These are phyloP conservation scores for Margarornis squamiger DNA, from an alignment of 2,797 vertebrate species.

Conservation along the genomic window DNA sequence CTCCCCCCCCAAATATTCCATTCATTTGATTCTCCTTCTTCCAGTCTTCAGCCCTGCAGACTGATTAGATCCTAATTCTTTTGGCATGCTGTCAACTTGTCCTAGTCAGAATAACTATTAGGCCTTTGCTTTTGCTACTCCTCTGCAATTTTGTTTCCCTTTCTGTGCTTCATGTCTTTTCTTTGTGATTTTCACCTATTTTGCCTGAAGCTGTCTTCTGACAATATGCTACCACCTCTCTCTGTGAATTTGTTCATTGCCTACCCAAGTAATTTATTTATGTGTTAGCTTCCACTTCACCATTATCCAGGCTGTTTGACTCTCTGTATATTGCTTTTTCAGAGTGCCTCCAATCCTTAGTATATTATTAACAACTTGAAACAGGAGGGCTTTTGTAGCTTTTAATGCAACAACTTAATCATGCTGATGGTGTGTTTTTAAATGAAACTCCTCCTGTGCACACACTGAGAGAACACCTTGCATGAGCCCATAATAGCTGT, in stretches of 20 bases:
- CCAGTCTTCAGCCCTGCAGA: conserved; percentile 41
- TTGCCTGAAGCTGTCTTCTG: conserved; percentile 70
- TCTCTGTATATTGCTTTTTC: conserved; percentile 9
- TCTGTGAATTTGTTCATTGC: conserved; percentile 69
- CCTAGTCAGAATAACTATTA: conserved; percentile 67
- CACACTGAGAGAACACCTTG: background rate
- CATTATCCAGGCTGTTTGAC: conserved; percentile 28
- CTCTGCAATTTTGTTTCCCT: conserved; percentile 70
- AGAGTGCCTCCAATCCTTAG: conserved; percentile 8
- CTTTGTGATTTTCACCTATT: conserved; percentile 75
- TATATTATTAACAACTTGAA: conserved; percentile 52
- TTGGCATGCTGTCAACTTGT: conserved; percentile 70
- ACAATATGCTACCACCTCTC: conserved; percentile 69
- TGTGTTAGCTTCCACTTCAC: conserved; percentile 16
- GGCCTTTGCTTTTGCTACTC: conserved; percentile 60
- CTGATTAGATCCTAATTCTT: conserved; percentile 76
- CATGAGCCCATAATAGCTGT: background rate
- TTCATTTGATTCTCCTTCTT: conserved; percentile 66
- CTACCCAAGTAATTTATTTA: conserved; percentile 72
- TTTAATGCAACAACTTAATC: conserved; percentile 42
- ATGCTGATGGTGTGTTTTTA: background rate
- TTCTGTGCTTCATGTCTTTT: conserved; percentile 57
- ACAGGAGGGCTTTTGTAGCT: conserved; percentile 20
- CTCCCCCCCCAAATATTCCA: background rate
- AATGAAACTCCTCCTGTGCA: background rate